Conservation (phyloP, 2,113 vertebrate genomes). For the Melanocharis versteri region DNA sequence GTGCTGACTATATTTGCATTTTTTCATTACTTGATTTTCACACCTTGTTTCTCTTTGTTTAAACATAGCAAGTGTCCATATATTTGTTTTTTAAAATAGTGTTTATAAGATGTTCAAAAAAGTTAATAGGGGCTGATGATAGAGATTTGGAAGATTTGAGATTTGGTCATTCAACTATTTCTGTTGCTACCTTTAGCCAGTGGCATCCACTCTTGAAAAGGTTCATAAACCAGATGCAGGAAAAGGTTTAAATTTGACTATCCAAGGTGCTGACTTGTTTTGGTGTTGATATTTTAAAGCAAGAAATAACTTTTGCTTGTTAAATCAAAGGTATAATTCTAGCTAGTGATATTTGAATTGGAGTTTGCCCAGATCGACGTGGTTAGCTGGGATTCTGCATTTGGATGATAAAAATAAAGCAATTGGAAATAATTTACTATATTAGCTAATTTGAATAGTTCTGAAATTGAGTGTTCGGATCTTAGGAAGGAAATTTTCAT, state of each 20-base stretch:
- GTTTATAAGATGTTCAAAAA: neutral
- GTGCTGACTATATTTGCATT: neutral
- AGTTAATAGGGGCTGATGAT: neutral
- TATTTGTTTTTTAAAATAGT: accelerated
- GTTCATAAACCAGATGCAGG: neutral
- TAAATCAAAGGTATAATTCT: neutral
- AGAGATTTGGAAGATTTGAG: neutral
- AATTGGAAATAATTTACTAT: neutral
- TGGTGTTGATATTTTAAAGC: neutral
- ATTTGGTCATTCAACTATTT: neutral
- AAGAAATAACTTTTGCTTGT: neutral
- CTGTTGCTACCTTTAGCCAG: neutral
- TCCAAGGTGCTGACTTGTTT: neutral
- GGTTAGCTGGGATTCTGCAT: neutral
- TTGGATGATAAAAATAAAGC: neutral
- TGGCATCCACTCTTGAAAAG: neutral
- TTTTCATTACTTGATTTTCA: neutral
- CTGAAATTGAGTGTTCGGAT: neutral
- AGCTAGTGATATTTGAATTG: neutral
- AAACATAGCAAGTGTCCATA: neutral
- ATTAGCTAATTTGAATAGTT: neutral
- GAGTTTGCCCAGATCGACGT: neutral
- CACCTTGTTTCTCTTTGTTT: neutral
- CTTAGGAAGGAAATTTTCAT: neutral
- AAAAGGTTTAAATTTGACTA: neutral